Conservation (phyloP, 2,797 vertebrate genomes). For the Sebastes kiyomatsui region DNA sequence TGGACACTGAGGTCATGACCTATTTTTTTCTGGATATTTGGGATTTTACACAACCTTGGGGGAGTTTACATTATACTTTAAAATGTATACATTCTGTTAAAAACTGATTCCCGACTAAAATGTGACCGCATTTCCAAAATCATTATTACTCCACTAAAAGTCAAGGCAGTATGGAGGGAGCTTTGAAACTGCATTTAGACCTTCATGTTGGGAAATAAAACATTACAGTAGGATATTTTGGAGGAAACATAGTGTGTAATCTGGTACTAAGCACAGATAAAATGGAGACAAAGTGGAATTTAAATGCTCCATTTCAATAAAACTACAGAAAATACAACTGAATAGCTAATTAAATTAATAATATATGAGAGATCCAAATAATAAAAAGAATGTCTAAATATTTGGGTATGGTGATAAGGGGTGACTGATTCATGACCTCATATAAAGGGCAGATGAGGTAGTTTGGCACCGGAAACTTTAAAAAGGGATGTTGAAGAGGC, state of each 20-base stretch:
- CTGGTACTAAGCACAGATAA: not conserved
- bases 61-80: not conserved
- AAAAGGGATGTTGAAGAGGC: not conserved
- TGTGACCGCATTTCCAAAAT: not conserved
- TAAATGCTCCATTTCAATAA: not conserved
- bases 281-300: not conserved
- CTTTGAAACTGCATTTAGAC: not conserved
- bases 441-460: not conserved
- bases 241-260: not conserved
- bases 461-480: not conserved
- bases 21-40: not conserved
- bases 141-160: not conserved
- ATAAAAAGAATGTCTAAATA: not conserved
- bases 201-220: not conserved
- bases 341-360: not conserved
- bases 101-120: not conserved
- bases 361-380: not conserved
- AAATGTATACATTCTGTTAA: not conserved
- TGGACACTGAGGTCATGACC: not conserved
- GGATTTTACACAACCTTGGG: not conserved
- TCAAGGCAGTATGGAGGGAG: not conserved
- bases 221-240: not conserved
- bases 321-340: not conserved
- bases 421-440: not conserved
- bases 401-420: not conserved